Evolutionary conservation across 2,113 vertebrate genomes (phyloP), one percentile per base, ranked within the genome.

Genomic region (Crotalus helleri): DNA sequence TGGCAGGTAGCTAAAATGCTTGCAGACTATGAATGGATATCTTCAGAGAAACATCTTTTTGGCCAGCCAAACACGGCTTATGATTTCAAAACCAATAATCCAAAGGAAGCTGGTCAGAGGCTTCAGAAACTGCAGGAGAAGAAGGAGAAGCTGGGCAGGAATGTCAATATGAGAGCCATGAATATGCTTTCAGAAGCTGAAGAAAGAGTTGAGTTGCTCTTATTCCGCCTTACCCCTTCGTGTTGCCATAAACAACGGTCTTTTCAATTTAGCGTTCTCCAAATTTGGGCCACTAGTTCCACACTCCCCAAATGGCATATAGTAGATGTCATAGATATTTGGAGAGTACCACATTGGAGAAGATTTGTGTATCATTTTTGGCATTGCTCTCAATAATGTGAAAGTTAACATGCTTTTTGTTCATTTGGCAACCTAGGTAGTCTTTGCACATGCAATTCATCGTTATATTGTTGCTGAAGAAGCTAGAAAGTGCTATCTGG

Each of bases 11-110:
- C 96, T 39, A 98, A 97, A 91, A 98, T 99, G 98, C 96, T 99
- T 95, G 96, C 98, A 91, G 98, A 99, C n/a, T 94, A 99, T n/a
- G 97, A 98, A 87, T 99, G 99, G 99, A 99, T 99, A 97, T 96
- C 96, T 24, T 95, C 98, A 24, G 99, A 99, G 92, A 99, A 97
- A n/a, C 93, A 97, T 59, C 97, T 98, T 61, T 99, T 99, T 90
- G 99, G 99, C 88, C 98, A 98, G 95, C 97, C 98, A 29, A 98
- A 99, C 96, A 98, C 98, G 0, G 97, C 97, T 1, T 99, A 99
- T 57, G 99, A 99, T 97, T 99, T 99, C 93, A 98, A 99, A 97
- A 96, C 92, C 44, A 98, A 98, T 91, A 97, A 97, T 94, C 98
- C 98, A 1, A 96, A 98, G 61, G 99, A 99, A 96, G 98, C 98